phyloP scores from a whole-genome alignment of 2,113 vertebrate genomes.

The Cygnus buccinator region DNA sequence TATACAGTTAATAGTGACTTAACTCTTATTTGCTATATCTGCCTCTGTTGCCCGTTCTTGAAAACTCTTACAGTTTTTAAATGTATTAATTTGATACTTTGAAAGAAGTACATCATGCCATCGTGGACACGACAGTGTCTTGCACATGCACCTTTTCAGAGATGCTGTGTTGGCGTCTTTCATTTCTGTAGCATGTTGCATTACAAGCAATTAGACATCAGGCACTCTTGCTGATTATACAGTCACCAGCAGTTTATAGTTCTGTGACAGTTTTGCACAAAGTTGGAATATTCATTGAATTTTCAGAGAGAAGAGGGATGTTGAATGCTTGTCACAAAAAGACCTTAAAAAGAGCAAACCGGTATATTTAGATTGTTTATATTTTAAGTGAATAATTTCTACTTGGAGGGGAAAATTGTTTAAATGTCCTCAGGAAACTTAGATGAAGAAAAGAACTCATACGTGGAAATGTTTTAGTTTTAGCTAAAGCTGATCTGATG shows the following conservation, averaged over 20 bases:
- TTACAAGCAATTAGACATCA: not conserved
- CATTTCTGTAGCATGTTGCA: not conserved
- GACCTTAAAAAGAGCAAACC: not conserved
- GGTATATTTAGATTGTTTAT: not conserved
- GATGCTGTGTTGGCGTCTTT: not conserved
- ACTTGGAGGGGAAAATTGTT: not conserved
- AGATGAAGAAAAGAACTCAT: not conserved
- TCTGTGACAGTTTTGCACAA: not conserved
- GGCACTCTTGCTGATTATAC: not conserved
- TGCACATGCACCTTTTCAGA: not conserved
- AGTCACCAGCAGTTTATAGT: not conserved
- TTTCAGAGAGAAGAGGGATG: not conserved
- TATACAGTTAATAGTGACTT: not conserved
- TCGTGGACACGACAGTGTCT: not conserved
- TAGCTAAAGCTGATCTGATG: not conserved
- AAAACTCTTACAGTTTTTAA: not conserved
- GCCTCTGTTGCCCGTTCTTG: not conserved
- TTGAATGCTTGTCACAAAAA: not conserved
- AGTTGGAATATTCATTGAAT: not conserved
- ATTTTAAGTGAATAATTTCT: not conserved
- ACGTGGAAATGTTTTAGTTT: not conserved
- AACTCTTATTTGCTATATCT: not conserved
- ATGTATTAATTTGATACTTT: not conserved
- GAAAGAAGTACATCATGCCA: not conserved
- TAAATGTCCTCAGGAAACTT: not conserved